A percentile compares a stretch with the other conserved stretches of the same genome.
These are phyloP conservation scores for Colius striatus DNA, from an alignment of 2,113 vertebrate genomes.

Conservation along the genomic window DNA sequence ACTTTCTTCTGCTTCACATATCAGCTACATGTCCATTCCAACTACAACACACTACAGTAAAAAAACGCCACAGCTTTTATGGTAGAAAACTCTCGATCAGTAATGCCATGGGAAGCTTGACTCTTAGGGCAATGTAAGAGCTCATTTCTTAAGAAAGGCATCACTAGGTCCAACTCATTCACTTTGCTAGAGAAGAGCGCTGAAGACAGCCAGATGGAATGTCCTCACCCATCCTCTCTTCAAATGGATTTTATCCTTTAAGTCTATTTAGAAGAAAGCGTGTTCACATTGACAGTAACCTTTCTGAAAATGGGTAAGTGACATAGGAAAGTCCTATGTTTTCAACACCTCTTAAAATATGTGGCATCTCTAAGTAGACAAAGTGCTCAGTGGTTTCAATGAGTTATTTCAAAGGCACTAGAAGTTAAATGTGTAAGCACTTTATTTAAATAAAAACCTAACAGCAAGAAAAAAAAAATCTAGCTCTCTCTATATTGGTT, in stretches of 20 bases:
- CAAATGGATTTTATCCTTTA: not conserved
- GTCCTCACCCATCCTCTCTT: not conserved
- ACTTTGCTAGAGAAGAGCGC: not conserved
- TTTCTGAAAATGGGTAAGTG: not conserved
- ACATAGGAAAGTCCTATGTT: not conserved
- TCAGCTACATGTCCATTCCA: not conserved
- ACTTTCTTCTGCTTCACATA: not conserved
- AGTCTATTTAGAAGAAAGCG: not conserved
- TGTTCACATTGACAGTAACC: not conserved
- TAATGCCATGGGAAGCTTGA: not conserved
- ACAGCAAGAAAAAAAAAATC: not conserved
- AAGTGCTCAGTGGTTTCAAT: not conserved
- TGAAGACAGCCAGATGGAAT: not conserved
- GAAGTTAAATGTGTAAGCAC: not conserved
- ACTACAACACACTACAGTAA: not conserved
- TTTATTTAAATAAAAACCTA: not conserved
- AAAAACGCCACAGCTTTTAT: not conserved
- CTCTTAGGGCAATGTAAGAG: not conserved
- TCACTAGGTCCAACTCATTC: not conserved
- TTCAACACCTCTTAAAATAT: not conserved
- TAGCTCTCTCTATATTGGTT: not conserved
- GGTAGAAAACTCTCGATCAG: not conserved
- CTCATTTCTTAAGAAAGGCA: rapidly evolving
- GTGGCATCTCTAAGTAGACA: not conserved
- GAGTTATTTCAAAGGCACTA: not conserved